phyloP scores from a whole-genome alignment of 92 coral and sea anemone species.

The Phenganax subtilis region DNA sequence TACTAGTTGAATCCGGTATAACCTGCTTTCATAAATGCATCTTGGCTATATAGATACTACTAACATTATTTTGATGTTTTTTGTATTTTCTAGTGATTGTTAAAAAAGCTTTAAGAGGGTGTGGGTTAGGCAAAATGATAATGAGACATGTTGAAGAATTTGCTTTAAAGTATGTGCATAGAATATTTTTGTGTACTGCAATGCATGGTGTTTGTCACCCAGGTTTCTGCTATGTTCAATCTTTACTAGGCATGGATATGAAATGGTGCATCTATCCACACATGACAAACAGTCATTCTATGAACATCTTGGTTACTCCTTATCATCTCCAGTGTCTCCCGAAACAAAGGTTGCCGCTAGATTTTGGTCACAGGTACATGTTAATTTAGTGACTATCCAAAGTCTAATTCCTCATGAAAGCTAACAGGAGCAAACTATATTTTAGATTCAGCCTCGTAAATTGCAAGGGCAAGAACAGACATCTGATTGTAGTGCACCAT shows the following conservation, averaged over 20 bases:
- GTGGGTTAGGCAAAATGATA: slow-evolving; percentile 77
- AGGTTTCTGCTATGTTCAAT: neutral
- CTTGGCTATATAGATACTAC: neutral
- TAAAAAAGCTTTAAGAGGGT: slow-evolving; percentile 60
- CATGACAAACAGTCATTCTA: slow-evolving; percentile 76
- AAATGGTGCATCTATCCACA: slow-evolving; percentile 61
- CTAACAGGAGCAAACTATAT: no score
- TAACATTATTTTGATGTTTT: neutral
- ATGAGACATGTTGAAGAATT: slow-evolving; percentile 71
- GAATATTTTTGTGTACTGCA: neutral
- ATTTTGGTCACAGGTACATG: slow-evolving; percentile 65
- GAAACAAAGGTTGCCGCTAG: slow-evolving; percentile 58
- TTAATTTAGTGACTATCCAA: neutral
- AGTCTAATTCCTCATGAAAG: no score
- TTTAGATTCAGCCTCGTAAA: no score
- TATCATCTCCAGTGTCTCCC: slow-evolving; percentile 68
- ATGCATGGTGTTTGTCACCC: neutral
- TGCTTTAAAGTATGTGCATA: slow-evolving; percentile 56
- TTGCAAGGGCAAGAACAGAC: no score
- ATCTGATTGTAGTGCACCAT: no score
- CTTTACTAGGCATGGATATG: slow-evolving; percentile 60
- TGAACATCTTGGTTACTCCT: slow-evolving; percentile 75
- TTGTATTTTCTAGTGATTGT: slow-evolving; percentile 55
- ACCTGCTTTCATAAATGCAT: neutral
- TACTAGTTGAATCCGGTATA: slow-evolving; percentile 71